Evolutionary conservation across 2,797 vertebrate species (phyloP).

Genomic region (Denticeps clupeoides): DNA sequence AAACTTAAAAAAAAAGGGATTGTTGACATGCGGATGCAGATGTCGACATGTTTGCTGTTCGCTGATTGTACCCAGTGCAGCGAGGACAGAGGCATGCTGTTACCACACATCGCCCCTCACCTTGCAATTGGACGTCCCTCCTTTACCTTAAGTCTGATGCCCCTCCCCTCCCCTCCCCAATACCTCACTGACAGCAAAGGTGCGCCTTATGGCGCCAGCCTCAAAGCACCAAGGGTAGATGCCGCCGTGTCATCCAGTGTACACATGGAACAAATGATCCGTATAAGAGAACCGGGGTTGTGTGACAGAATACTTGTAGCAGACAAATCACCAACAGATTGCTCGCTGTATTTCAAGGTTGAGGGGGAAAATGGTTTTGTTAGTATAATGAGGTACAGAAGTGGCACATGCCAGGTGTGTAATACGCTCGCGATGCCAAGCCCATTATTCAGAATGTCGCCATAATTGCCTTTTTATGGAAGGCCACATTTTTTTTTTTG

Average conservation of each 20-base stretch:
- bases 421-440: slow-evolving; percentile 26
- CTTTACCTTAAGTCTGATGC: too few species aligned
- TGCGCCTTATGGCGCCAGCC: background rate
- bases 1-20: too few species aligned
- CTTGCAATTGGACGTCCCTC: too few species aligned
- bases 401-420: slow-evolving; percentile 33
- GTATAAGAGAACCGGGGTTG: slow-evolving; percentile 1
- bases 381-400: slow-evolving; percentile 32
- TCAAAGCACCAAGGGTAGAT: slow-evolving; percentile 10
- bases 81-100: slow-evolving; percentile 1
- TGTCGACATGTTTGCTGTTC: slow-evolving; percentile 20
- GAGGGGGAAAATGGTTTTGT: slow-evolving; percentile 23
- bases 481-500: slow-evolving; percentile 13
- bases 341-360: slow-evolving; percentile 24
- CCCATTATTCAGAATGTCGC: slow-evolving; percentile 23
- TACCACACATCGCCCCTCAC: slow-evolving; percentile 5
- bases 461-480: slow-evolving; percentile 31
- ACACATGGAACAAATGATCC: background rate
- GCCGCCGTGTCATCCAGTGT: slow-evolving; percentile 4
- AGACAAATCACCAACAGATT: slow-evolving; percentile 31
- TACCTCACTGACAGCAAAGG: background rate
- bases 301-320: slow-evolving; percentile 14
- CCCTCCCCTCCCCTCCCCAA: background rate
- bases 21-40: slow-evolving; percentile 18
- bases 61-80: slow-evolving; percentile 10